Percentiles rank a stretch among this genome's conserved stretches.
Evolutionary conservation across 2,797 vertebrate genomes (phyloP).

Genomic region (Eleutherodactylus coqui): DNA sequence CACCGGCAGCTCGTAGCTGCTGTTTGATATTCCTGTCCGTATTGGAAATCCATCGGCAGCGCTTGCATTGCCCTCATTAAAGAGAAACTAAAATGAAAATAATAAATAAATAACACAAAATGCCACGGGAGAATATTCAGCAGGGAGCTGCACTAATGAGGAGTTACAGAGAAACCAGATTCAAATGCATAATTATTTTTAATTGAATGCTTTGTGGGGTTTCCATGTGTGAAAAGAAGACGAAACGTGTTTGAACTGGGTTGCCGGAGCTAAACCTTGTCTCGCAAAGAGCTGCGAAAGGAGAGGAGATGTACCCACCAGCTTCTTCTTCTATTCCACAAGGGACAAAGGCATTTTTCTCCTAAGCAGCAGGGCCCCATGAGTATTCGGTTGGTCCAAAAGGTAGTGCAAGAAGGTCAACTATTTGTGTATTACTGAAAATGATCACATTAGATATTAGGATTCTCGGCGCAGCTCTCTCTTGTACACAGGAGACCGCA

Average conservation of each 20-base stretch:
- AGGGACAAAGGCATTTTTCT: not conserved
- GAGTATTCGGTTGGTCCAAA: constrained; percentile 1
- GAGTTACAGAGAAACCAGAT: constrained; percentile 57
- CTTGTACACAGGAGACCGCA: not conserved
- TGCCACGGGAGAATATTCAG: constrained; percentile 62
- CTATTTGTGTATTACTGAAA: not conserved
- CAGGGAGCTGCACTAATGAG: constrained; percentile 60
- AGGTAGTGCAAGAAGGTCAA: not conserved
- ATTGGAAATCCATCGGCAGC: constrained; percentile 59
- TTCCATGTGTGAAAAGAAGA: constrained; percentile 59
- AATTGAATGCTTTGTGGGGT: constrained; percentile 63
- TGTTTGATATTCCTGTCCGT: constrained; percentile 60
- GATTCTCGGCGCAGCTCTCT: not conserved
- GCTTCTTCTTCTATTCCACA: constrained; percentile 8
- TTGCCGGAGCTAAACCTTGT: constrained; percentile 29
- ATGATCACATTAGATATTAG: not conserved
- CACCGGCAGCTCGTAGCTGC: constrained; percentile 26
- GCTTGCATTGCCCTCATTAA: constrained; percentile 57
- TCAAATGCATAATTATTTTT: constrained; percentile 64
- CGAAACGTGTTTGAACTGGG: constrained; percentile 45
- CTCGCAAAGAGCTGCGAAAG: constrained; percentile 15
- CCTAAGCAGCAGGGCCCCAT: not conserved
- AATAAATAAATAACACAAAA: constrained; percentile 62
- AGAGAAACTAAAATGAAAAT: constrained; percentile 59
- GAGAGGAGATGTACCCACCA: not conserved